Percentiles rank a stretch among this genome's conserved stretches.
Evolutionary conservation across 2,888 invertebrate species (phyloP).

Genomic region (Cistogaster globosa): DNA sequence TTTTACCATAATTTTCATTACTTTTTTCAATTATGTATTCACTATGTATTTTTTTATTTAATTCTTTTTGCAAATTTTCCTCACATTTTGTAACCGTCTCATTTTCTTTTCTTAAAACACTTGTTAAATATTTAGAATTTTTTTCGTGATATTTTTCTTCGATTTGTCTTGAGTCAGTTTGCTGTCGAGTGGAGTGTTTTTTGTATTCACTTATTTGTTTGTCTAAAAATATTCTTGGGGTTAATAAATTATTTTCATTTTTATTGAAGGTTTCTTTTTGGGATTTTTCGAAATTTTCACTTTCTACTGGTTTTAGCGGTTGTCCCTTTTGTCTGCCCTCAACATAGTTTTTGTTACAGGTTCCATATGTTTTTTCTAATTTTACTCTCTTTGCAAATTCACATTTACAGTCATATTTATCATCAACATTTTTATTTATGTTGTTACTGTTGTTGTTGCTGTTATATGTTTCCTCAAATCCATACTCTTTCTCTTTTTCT

Average conservation of each 20-base stretch:
- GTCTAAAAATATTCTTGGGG: slow-evolving; percentile 51
- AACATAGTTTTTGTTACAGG: slow-evolving; percentile 71
- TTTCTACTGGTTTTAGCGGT: slow-evolving; percentile 59
- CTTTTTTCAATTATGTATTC: not conserved
- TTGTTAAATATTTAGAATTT: slow-evolving; percentile 18
- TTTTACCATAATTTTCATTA: slow-evolving; percentile 4
- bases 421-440: slow-evolving; percentile 59
- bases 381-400: slow-evolving; percentile 31
- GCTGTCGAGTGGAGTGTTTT: slow-evolving; percentile 35
- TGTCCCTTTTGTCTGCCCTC: slow-evolving; percentile 75
- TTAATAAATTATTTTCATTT: slow-evolving; percentile 42
- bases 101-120: slow-evolving; percentile 3
- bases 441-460: slow-evolving; percentile 34
- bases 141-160: not conserved
- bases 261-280: slow-evolving; percentile 46
- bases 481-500: slow-evolving; percentile 46
- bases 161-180: slow-evolving; percentile 32
- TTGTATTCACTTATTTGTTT: slow-evolving; percentile 54
- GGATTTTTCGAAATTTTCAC: slow-evolving; percentile 57
- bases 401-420: slow-evolving; percentile 26
- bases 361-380: slow-evolving; percentile 71
- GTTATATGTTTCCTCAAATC: slow-evolving; percentile 54
- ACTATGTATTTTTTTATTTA: slow-evolving; percentile 8
- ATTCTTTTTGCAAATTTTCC: slow-evolving; percentile 2
- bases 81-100: not conserved